Evolutionary conservation across 2,113 vertebrate genomes (phyloP).

Genomic region (Mormyrus iriodes): DNA sequence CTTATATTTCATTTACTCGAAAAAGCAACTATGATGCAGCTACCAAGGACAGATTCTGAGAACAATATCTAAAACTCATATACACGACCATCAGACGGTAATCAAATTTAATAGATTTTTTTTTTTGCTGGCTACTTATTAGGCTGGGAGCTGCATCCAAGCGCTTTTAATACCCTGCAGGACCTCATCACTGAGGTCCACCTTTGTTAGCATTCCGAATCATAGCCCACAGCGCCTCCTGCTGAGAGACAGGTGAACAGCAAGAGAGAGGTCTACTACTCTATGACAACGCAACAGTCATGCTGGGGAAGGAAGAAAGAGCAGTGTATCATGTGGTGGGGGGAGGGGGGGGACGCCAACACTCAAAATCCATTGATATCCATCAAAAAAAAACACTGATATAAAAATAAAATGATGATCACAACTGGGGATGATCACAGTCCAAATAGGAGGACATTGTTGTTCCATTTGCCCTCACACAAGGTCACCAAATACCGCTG

Average conservation of each 20-base stretch:
- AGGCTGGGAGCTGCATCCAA: constrained; percentile 52
- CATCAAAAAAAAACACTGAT: constrained; percentile 71
- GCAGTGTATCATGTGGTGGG: constrained; percentile 70
- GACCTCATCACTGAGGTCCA: constrained; percentile 47
- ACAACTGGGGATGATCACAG: constrained; percentile 59
- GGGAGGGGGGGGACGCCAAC: constrained; percentile 66
- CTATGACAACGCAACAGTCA: constrained; percentile 57
- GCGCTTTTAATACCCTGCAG: constrained; percentile 47
- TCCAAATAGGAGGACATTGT: constrained; percentile 31
- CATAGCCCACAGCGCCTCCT: constrained; percentile 50
- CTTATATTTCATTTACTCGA: constrained; percentile 2
- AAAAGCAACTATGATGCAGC: constrained; percentile 18
- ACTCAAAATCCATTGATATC: constrained; percentile 70
- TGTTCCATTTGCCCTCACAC: constrained; percentile 37
- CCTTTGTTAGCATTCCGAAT: constrained; percentile 42
- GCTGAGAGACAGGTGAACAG: constrained; percentile 56
- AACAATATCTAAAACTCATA: neutral
- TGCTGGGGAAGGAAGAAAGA: constrained; percentile 66
- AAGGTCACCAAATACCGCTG: neutral
- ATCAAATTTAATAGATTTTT: neutral
- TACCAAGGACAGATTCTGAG: neutral
- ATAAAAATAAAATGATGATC: constrained; percentile 67
- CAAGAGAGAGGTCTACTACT: constrained; percentile 50
- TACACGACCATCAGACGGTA: neutral
- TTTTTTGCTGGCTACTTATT: constrained; percentile 30